These are phyloP conservation scores for Lagopus muta DNA, from an alignment of 2,113 vertebrate genomes.

Conservation along the genomic window DNA sequence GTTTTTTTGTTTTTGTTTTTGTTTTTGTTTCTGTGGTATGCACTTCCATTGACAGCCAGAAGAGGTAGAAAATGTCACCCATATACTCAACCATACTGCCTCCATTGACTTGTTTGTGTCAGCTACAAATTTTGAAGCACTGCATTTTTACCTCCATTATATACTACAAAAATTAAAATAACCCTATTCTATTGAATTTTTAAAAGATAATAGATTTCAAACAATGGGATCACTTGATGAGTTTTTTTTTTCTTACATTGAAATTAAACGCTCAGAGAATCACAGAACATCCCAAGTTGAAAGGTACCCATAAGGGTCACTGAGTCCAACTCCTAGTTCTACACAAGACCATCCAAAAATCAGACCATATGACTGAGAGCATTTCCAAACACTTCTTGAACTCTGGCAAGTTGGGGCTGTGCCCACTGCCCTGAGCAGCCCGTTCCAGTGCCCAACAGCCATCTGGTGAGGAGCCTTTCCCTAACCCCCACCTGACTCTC, in stretches of 20 bases:
- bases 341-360: no score
- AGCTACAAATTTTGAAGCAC: neutral
- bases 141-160: neutral
- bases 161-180: neutral
- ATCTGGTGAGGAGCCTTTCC: no score
- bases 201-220: neutral
- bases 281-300: no score
- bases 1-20: neutral
- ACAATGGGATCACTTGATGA: neutral
- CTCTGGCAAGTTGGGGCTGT: no score
- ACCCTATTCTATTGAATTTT: neutral
- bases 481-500: no score
- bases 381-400: no score
- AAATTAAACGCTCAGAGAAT: neutral
- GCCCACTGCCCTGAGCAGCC: no score
- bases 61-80: neutral
- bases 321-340: no score
- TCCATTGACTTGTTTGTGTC: neutral
- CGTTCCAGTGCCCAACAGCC: no score
- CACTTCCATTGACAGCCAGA: neutral
- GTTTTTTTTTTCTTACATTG: neutral
- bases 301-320: no score
- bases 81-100: neutral
- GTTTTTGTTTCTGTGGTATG: neutral
- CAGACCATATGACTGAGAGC: no score